Evolutionary conservation across 2,888 invertebrate species (phyloP).

Genomic region (Hypena proboscidalis): DNA sequence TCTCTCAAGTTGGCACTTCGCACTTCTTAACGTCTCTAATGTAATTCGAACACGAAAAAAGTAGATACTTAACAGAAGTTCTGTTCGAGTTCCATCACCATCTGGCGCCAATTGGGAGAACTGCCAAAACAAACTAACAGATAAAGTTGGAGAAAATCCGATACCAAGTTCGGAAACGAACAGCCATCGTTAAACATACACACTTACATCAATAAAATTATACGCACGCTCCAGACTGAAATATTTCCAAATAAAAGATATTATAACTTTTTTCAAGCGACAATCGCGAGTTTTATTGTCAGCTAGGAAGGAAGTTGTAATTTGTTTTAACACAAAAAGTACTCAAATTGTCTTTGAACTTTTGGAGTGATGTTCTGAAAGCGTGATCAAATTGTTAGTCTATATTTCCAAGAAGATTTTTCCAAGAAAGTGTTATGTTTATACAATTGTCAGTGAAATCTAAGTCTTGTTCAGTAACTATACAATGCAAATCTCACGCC

Average conservation of each 20-base stretch:
- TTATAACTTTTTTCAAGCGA: background rate
- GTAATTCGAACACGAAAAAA: constrained; percentile 39
- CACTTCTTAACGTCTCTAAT: constrained; percentile 29
- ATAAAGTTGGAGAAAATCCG: constrained; percentile 39
- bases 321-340: background rate
- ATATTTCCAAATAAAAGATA: background rate
- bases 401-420: no score
- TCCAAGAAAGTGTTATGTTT: no score
- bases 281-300: constrained; percentile 7
- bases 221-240: background rate
- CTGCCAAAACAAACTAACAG: constrained; percentile 63
- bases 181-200: constrained; percentile 8
- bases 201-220: constrained; percentile 4
- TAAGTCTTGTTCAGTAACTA: no score
- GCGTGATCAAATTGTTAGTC: no score
- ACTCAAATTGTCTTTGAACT: background rate
- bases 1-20: constrained; percentile 24
- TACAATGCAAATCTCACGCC: no score
- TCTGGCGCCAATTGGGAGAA: constrained; percentile 69
- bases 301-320: background rate
- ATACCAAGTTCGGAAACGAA: constrained; percentile 32
- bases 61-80: constrained; percentile 53
- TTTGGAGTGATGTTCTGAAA: no score
- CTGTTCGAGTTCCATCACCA: constrained; percentile 59
- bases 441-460: no score